Evolutionary conservation across 2,797 vertebrate genomes (phyloP).

Genomic region (Pempheris klunzingeri): DNA sequence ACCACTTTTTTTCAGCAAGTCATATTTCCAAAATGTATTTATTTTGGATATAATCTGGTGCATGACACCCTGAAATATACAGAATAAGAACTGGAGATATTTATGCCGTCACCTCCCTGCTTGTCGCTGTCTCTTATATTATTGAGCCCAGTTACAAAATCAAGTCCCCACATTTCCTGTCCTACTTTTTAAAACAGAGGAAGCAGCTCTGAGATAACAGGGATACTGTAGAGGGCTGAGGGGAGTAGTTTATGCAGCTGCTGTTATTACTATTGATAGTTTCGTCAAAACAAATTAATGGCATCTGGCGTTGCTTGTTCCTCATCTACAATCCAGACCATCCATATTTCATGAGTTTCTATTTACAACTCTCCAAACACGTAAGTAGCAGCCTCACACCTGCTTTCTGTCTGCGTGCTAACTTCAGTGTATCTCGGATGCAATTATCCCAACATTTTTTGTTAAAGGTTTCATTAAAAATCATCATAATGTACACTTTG

Average conservation of each 20-base stretch:
- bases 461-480: not conserved
- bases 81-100: not conserved
- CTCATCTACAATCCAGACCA: constrained; percentile 47
- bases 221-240: not conserved
- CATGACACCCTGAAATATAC: constrained; percentile 2
- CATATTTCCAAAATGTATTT: not conserved
- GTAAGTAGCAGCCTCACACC: constrained; percentile 10
- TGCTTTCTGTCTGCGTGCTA: constrained; percentile 12
- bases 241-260: constrained; percentile 31
- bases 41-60: not conserved
- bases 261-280: constrained; percentile 52
- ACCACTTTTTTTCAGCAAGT: not conserved
- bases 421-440: not conserved
- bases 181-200: constrained; percentile 25
- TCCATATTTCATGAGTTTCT: constrained; percentile 57
- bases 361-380: constrained; percentile 36
- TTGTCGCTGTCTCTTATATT: not conserved
- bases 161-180: constrained; percentile 4
- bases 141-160: constrained; percentile 12
- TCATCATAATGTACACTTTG: not conserved
- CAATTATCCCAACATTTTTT: not conserved
- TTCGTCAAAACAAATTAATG: constrained; percentile 49
- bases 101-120: not conserved
- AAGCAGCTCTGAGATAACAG: constrained; percentile 1
- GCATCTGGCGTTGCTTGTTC: constrained; percentile 43